Base-by-base conservation (phyloP, 2,797 vertebrate species). In the Cyclura pinguis region DNA sequence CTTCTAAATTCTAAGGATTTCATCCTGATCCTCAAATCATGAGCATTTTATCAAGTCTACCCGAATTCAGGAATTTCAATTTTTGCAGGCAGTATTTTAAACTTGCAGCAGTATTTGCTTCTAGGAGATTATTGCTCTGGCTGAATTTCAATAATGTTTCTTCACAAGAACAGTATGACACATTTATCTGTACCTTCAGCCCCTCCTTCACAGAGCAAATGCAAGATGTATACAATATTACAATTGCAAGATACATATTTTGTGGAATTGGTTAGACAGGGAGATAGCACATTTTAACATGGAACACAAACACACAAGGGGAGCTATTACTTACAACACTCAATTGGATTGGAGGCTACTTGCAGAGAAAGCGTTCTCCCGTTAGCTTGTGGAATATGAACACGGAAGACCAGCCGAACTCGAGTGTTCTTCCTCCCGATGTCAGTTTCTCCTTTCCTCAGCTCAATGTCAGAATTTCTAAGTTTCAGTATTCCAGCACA, bases 361-460 rank as follows among this genome's bases (percentile, higher is more conserved):
- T 99, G 99, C 27, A 99, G 96, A 50, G 99, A 99, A 90, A 99
- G 93, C 0, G 98, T 98, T 94, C 99, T 98, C 96, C 98, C 98
- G 0, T 97, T 98, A 97, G 99, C 97, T 95, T 99, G 99, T 1
- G 98, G 98, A 97, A 99, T 98, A 93, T 99, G 99, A 47, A 99
- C 98, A 0, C 99, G 98, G 95, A 99, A 99, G 93, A 99, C 99
- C 97, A 99, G 96, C 91, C 98, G 96, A 92, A 99, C 99, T 0
- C 99, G 97, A 0, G 99, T 99, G 97, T 99, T 99, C 96, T 99
- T 99, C 76, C 99, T 97, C 4, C 99, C 99, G 0, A 99, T 99
- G 97, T 99, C 99, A 0, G 99, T 99, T 96, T 99, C 99, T 1
- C 99, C 99, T 96, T 99, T 99, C 91, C 99, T 98, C 90, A 99